Base-by-base conservation (phyloP, 2,113 vertebrate genomes). In the Otis tarda region DNA sequence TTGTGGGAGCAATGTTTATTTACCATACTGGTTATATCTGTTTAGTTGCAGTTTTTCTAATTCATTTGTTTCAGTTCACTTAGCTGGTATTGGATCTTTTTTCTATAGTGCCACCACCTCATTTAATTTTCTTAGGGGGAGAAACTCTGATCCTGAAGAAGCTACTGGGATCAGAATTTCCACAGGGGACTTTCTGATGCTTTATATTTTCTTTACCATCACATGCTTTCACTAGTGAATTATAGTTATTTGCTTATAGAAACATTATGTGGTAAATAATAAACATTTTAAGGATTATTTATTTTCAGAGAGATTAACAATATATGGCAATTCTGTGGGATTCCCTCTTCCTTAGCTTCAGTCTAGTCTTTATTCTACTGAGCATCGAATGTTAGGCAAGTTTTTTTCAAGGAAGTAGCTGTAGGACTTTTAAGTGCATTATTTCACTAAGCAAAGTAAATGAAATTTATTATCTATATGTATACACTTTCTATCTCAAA, bases 61-160 rank as follows among this genome's bases (percentile, higher is more conserved):
- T 37, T 47, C 8, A n/a, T 43, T 75, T 60, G 17, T 64, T 89
- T 73, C 85, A 87, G 39, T 93, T 97, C 73, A 83, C 74, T 83
- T 94, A 69, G 25, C 80, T 96, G 67, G 50, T 80, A 59, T 82
- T 73, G 73, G 81, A 89, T 96, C 81, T 94, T 92, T 97, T 94
- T 86, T 93, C 67, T 70, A 1, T 64, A 49, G 70, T 95, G 81
- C 84, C 78, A 93, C 64, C 27, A 81, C 22, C 61, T 91, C 79
- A 93, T 93, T 97, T 96, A 91, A 89, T 96, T 96, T 91, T 94
- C 76, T 93, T 47, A 69, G n/a, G 84, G 84, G 76, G 24, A 83
- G 23, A 81, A 90, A 60, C 47, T 76, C 49, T 83, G 15, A 33
- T 67, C 57, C 41, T 71, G 53, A 82, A 65, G 60, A 91, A 85